Evolutionary conservation across 2,888 invertebrate species (phyloP).

Genomic region (Pristionchus exspectatus): DNA sequence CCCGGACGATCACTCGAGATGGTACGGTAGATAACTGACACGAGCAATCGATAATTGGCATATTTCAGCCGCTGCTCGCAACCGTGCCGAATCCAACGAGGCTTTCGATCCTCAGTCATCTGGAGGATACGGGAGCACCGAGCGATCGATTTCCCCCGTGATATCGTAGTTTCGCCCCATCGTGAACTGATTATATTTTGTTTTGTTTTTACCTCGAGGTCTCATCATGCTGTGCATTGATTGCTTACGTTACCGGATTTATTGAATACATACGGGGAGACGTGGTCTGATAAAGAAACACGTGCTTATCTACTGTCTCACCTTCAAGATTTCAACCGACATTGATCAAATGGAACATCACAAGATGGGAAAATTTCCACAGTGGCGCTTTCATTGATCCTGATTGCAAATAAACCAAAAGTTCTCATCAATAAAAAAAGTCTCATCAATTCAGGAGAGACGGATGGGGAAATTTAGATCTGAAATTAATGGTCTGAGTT

Average conservation of each 20-base stretch:
- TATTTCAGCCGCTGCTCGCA: neutral
- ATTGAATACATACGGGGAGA: conserved; percentile 17
- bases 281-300: neutral
- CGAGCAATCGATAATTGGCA: neutral
- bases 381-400: too few relatives aligned
- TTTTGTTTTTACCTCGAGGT: neutral
- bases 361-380: too few relatives aligned
- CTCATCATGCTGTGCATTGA: conserved; percentile 33
- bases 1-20: neutral
- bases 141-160: neutral
- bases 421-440: too few relatives aligned
- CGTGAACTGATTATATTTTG: neutral
- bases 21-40: conserved; percentile 18
- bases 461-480: too few relatives aligned
- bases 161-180: conserved; percentile 1
- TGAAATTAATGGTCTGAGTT: too few relatives aligned
- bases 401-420: too few relatives aligned
- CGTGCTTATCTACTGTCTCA: neutral
- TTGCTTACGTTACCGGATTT: neutral
- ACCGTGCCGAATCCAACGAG: neutral
- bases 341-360: too few relatives aligned
- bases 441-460: too few relatives aligned
- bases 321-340: too few relatives aligned
- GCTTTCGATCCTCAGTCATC: neutral
- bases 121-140: conserved; percentile 28